A percentile compares a stretch with the other conserved stretches of the same genome.
Conservation (phyloP, 2,888 invertebrate species). For the Halictus quadricinctus region DNA sequence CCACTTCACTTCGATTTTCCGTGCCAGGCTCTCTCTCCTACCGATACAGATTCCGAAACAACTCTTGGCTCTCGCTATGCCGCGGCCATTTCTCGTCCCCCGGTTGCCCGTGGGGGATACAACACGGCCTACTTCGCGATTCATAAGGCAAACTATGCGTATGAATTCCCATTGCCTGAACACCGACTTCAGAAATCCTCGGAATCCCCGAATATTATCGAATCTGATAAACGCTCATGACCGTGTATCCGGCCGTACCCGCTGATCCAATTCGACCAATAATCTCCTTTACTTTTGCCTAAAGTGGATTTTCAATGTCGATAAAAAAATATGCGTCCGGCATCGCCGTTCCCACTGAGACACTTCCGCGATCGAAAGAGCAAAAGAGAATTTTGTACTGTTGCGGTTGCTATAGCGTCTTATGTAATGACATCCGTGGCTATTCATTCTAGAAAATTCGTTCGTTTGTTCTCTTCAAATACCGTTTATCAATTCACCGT, state of each 20-base stretch:
- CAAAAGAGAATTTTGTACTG: background rate
- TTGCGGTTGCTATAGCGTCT: background rate
- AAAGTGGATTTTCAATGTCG: background rate
- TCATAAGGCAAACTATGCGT: conserved; percentile 64
- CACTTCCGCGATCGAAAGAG: background rate
- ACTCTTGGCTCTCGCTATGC: conserved; percentile 46
- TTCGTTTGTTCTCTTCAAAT: too few species aligned
- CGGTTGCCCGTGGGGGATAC: conserved; percentile 19
- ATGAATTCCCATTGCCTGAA: conserved; percentile 63
- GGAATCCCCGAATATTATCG: conserved; percentile 26
- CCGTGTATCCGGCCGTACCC: background rate
- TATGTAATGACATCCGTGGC: background rate
- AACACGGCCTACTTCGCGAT: conserved; percentile 63
- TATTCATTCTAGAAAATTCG: too few species aligned
- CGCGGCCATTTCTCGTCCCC: conserved; percentile 28
- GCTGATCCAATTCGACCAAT: conserved; percentile 25
- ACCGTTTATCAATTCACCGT: too few species aligned
- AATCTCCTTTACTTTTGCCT: conserved; percentile 10
- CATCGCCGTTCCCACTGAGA: background rate
- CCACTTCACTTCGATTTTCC: conserved; percentile 48
- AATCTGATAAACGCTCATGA: conserved; percentile 37
- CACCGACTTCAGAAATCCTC: conserved; percentile 41
- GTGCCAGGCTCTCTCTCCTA: conserved; percentile 8
- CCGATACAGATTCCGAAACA: conserved; percentile 54
- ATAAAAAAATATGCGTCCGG: background rate